These are phyloP conservation scores for Heliothis subflexa DNA, from an alignment of 1,140 invertebrate species.

Conservation along the genomic window DNA sequence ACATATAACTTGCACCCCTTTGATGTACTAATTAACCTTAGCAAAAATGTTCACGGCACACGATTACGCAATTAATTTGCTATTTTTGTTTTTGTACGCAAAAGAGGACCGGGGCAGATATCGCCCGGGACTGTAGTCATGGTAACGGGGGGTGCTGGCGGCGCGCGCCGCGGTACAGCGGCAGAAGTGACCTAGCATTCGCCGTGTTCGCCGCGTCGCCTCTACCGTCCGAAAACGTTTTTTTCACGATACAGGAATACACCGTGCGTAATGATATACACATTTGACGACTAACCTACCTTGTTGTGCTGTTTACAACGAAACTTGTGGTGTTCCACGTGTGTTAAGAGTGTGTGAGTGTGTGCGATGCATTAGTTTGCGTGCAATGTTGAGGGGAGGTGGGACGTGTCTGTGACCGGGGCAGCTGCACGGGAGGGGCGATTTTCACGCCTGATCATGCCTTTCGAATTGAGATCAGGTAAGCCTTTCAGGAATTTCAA, in stretches of 20 bases:
- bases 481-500: constrained; percentile 62
- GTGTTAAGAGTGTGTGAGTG: constrained; percentile 64
- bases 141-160: constrained; percentile 74
- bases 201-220: constrained; percentile 71
- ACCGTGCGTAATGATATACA: constrained; percentile 68
- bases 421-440: constrained; percentile 70
- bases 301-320: constrained; percentile 52
- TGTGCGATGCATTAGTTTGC: constrained; percentile 61
- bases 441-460: constrained; percentile 78
- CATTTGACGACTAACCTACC: constrained; percentile 63
- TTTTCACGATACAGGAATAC: constrained; percentile 66
- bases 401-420: constrained; percentile 68
- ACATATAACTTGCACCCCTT: constrained; percentile 58
- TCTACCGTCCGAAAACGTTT: constrained; percentile 59
- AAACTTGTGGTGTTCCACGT: constrained; percentile 53
- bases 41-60: constrained; percentile 70
- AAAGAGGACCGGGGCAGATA: constrained; percentile 73
- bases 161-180: constrained; percentile 76
- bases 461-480: constrained; percentile 83
- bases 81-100: constrained; percentile 83
- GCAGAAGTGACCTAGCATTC: constrained; percentile 75
- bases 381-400: constrained; percentile 69
- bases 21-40: constrained; percentile 67
- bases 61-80: constrained; percentile 84
- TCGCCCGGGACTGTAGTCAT: constrained; percentile 78